Conservation (phyloP, 2,113 vertebrate genomes). For the Ctenodactylus gundi region DNA sequence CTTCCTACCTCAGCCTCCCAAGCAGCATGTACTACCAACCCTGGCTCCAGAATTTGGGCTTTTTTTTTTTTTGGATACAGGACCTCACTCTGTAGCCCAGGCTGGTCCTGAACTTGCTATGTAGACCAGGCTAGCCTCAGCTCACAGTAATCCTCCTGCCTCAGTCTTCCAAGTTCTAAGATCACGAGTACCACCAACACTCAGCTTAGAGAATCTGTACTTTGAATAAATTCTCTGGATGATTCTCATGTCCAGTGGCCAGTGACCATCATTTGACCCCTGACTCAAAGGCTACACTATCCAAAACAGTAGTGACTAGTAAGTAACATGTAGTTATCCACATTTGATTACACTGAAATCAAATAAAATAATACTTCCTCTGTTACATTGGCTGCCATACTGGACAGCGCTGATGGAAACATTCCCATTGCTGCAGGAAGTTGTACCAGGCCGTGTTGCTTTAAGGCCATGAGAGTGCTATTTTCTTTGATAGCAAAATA, state of each 20-base stretch:
- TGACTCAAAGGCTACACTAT: background rate
- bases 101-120: too few relatives aligned
- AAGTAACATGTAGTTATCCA: background rate
- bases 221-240: background rate
- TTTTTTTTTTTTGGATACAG: too few relatives aligned
- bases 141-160: too few relatives aligned
- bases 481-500: background rate
- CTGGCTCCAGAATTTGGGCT: background rate
- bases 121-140: too few relatives aligned
- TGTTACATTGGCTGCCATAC: background rate
- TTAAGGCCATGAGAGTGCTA: background rate
- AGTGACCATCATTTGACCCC: background rate
- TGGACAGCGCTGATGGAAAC: background rate
- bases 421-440: background rate
- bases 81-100: too few relatives aligned
- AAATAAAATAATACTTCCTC: background rate
- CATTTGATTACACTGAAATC: background rate
- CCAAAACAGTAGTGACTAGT: background rate
- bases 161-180: too few relatives aligned
- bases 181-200: too few relatives aligned
- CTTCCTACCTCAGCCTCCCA: background rate
- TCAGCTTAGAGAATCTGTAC: too few relatives aligned
- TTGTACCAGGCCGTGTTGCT: background rate
- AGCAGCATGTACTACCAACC: background rate
- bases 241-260: background rate